A percentile compares a stretch with the other conserved stretches of the same genome.
Conservation (phyloP, 1,140 invertebrate species). For the Aphaenogaster floridana region DNA sequence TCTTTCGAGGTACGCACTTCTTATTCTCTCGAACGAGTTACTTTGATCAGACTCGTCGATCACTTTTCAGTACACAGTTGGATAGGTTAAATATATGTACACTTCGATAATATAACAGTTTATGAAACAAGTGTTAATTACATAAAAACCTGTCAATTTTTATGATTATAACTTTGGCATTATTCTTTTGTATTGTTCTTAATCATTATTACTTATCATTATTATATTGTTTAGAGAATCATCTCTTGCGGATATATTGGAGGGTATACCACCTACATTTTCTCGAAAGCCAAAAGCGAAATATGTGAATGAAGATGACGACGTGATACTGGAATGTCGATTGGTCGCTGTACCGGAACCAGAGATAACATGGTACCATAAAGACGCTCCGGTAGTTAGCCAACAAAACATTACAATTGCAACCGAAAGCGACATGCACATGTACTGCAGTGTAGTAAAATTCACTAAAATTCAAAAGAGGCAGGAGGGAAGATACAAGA, state of each 20-base stretch:
- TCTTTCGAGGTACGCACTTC: constrained; percentile 88
- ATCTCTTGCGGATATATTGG: constrained; percentile 95
- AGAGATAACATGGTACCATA: constrained; percentile 94
- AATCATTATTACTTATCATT: constrained; percentile 38
- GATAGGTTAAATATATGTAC: not conserved
- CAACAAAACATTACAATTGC: constrained; percentile 90
- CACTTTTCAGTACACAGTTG: not conserved
- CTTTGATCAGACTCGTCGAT: not conserved
- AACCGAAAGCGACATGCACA: constrained; percentile 95
- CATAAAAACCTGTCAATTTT: not conserved
- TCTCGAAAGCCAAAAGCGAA: constrained; percentile 94
- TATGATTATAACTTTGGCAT: constrained; percentile 19
- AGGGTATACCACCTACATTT: constrained; percentile 97
- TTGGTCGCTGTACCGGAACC: constrained; percentile 96
- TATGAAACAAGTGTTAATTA: no score
- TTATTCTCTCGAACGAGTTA: not conserved
- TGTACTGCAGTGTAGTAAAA: constrained; percentile 94
- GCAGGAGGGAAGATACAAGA: constrained; percentile 96
- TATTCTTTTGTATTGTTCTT: not conserved
- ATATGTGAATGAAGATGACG: constrained; percentile 93
- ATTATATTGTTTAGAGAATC: constrained; percentile 90
- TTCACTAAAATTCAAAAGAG: constrained; percentile 92
- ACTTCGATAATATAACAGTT: not conserved
- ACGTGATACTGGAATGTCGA: constrained; percentile 94
- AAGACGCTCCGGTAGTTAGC: constrained; percentile 90